phyloP scores from a whole-genome alignment of 2,888 invertebrate genomes.

The Alloscopus bannaensis region DNA sequence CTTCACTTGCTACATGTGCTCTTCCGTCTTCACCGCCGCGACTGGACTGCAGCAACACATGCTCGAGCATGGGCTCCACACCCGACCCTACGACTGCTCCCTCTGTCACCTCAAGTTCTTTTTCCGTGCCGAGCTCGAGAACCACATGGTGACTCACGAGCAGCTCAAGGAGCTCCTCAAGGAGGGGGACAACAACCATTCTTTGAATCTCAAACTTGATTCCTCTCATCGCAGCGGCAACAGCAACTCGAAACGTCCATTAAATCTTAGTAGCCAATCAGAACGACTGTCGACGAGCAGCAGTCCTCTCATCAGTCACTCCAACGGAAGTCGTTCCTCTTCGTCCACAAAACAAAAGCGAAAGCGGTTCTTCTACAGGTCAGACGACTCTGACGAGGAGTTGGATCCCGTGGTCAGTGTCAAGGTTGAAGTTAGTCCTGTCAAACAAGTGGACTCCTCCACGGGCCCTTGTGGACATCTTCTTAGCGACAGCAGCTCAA shows the following conservation, averaged over 20 bases:
- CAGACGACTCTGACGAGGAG: constrained; percentile 73
- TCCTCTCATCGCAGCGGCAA: neutral
- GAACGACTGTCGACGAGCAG: constrained; percentile 44
- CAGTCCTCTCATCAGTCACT: constrained; percentile 40
- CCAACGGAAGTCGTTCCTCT: constrained; percentile 14
- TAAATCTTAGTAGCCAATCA: constrained; percentile 43
- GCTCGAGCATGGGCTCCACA: constrained; percentile 86
- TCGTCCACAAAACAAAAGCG: constrained; percentile 59
- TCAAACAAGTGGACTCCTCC: constrained; percentile 15
- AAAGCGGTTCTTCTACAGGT: constrained; percentile 72
- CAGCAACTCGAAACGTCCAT: constrained; percentile 32
- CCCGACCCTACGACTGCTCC: constrained; percentile 90
- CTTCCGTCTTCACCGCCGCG: constrained; percentile 89
- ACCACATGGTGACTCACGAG: constrained; percentile 80
- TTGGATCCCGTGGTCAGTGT: constrained; percentile 66
- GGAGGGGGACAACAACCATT: constrained; percentile 20
- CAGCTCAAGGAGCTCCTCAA: constrained; percentile 69
- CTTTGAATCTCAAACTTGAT: constrained; percentile 27
- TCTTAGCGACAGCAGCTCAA: constrained; percentile 45
- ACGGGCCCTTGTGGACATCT: constrained; percentile 52
- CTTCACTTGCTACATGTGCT: constrained; percentile 92
- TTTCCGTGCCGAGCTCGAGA: constrained; percentile 92
- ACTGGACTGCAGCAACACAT: constrained; percentile 89
- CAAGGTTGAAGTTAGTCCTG: constrained; percentile 57
- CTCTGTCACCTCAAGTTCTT: constrained; percentile 90